These are phyloP conservation scores for Psettodes erumei DNA, from an alignment of 2,113 vertebrate species.

Conservation along the genomic window DNA sequence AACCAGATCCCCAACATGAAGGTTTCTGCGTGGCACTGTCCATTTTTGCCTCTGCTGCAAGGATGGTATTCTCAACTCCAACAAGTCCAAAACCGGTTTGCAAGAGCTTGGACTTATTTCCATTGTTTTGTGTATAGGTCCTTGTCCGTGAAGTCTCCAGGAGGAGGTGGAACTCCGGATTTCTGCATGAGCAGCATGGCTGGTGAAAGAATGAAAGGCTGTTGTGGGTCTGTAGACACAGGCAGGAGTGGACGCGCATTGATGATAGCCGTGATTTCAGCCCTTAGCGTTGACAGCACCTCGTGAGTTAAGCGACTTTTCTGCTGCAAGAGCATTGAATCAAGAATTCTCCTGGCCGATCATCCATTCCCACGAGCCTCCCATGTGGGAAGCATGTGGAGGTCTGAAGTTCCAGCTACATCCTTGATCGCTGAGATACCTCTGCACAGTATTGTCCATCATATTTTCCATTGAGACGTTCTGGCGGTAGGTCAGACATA, in stretches of 20 bases:
- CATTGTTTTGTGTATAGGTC: constrained; percentile 37
- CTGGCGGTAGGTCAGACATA: background rate
- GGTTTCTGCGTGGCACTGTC: background rate
- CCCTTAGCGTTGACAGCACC: no score
- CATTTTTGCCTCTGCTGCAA: background rate
- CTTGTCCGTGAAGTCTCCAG: constrained; percentile 26
- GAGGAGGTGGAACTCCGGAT: background rate
- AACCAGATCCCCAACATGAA: constrained; percentile 4
- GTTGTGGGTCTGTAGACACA: background rate
- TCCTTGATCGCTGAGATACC: background rate
- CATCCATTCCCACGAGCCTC: background rate
- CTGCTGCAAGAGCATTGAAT: constrained; percentile 5
- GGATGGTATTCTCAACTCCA: constrained; percentile 3
- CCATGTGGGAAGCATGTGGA: background rate
- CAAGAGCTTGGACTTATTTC: constrained; percentile 44
- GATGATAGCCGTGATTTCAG: background rate
- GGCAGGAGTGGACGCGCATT: background rate
- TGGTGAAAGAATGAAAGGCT: background rate
- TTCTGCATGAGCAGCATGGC: background rate
- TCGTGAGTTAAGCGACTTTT: background rate
- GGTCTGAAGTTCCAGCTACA: background rate
- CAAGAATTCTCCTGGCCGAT: background rate
- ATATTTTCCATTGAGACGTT: background rate
- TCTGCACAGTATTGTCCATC: no score
- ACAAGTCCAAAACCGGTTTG: constrained; percentile 32